Conservation (phyloP, 2,113 vertebrate genomes). For the Tachycineta bicolor region DNA sequence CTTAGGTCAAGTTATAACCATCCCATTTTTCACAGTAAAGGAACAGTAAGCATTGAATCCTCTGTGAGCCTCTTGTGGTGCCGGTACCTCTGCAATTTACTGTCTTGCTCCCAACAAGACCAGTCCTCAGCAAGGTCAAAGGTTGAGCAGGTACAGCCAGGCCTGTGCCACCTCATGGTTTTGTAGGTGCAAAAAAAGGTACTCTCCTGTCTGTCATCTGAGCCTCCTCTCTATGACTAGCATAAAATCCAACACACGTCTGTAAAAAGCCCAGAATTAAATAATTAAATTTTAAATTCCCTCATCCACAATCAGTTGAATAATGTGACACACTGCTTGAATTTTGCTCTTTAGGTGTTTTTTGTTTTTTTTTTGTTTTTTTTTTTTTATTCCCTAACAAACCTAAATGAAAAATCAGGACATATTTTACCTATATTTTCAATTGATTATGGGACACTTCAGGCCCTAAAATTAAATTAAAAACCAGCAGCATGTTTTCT, state of each 20-base stretch:
- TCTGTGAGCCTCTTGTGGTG: neutral
- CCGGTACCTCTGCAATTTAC: neutral
- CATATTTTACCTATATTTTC: neutral
- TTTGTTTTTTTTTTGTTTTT: no score
- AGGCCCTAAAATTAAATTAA: neutral
- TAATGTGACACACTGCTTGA: neutral
- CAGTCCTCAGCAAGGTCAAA: neutral
- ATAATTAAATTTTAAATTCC: neutral
- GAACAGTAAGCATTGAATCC: neutral
- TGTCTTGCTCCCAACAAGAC: fast-evolving
- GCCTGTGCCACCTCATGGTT: neutral
- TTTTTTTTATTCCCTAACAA: neutral
- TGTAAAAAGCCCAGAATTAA: neutral
- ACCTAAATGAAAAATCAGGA: neutral
- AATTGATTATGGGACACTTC: neutral
- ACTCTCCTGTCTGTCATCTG: neutral
- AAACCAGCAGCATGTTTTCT: neutral
- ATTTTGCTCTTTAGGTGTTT: neutral
- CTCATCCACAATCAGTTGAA: neutral
- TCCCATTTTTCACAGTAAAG: neutral
- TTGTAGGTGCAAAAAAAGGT: neutral
- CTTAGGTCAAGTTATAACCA: neutral
- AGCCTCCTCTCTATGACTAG: neutral
- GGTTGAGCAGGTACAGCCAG: neutral
- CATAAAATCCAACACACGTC: neutral